phyloP scores from a whole-genome alignment of 2,888 invertebrate species.

The Trachelus troglodyta region DNA sequence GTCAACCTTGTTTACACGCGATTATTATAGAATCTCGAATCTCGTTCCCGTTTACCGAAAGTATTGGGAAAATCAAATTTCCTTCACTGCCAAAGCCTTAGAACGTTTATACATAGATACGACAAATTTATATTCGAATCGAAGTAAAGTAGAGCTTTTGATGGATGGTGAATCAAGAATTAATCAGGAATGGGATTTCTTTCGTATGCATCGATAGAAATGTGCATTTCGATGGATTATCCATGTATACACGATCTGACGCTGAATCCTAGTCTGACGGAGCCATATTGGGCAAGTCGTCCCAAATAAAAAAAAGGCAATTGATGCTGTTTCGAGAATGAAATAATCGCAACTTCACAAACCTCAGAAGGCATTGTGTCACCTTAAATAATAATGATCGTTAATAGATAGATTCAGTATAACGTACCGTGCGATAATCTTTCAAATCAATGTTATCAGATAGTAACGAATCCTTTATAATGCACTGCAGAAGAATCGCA shows the following conservation, averaged over 20 bases:
- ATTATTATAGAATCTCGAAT: not conserved
- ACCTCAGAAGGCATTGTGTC: slow-evolving; percentile 30
- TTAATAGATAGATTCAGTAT: slow-evolving; percentile 14
- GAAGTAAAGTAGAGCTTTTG: slow-evolving; percentile 2
- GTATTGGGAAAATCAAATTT: slow-evolving; percentile 54
- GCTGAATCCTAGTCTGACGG: slow-evolving; percentile 62
- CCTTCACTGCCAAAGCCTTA: slow-evolving; percentile 66
- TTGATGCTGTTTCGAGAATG: slow-evolving; percentile 33
- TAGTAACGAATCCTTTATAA: not conserved
- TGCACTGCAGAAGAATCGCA: not conserved
- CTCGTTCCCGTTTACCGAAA: slow-evolving; percentile 31
- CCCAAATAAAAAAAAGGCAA: slow-evolving; percentile 33
- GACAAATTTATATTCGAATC: slow-evolving; percentile 28
- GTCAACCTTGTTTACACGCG: not conserved
- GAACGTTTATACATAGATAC: slow-evolving; percentile 64
- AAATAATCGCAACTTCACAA: slow-evolving; percentile 37
- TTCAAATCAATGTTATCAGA: not conserved
- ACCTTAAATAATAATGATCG: slow-evolving; percentile 15
- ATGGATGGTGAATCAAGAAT: slow-evolving; percentile 10
- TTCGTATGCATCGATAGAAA: slow-evolving; percentile 22
- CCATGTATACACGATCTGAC: slow-evolving; percentile 62
- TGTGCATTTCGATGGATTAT: slow-evolving; percentile 25
- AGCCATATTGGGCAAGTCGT: slow-evolving; percentile 44
- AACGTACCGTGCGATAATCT: slow-evolving; percentile 14
- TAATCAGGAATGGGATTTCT: not conserved